Evolutionary conservation across 2,888 invertebrate species (phyloP).

Genomic region (Iselma pallidipennis): DNA sequence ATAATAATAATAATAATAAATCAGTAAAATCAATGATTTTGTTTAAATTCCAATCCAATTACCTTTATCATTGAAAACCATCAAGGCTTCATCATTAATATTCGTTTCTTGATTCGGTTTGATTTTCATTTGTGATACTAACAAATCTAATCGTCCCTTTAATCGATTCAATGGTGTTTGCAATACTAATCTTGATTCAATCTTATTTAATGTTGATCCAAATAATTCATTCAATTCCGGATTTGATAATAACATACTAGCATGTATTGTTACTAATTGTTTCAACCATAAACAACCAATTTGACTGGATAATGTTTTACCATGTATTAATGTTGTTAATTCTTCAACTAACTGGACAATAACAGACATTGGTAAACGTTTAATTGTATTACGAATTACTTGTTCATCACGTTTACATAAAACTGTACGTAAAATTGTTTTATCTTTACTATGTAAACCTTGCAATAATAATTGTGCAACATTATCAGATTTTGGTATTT

Average conservation of each 20-base stretch:
- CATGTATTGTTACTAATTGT: slow-evolving; percentile 62
- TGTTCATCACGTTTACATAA: slow-evolving; percentile 67
- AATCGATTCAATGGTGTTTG: slow-evolving; percentile 61
- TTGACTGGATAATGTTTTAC: slow-evolving; percentile 67
- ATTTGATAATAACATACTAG: slow-evolving; percentile 65
- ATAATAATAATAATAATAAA: slow-evolving; percentile 7
- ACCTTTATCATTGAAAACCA: slow-evolving; percentile 64
- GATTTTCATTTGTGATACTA: slow-evolving; percentile 61
- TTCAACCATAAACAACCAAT: slow-evolving; percentile 64
- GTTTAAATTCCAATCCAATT: slow-evolving; percentile 15
- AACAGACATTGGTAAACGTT: slow-evolving; percentile 74
- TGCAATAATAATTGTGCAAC: slow-evolving; percentile 80
- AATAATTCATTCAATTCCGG: slow-evolving; percentile 63
- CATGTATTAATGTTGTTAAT: slow-evolving; percentile 68
- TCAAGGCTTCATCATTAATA: slow-evolving; percentile 55
- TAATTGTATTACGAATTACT: slow-evolving; percentile 74
- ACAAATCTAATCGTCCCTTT: slow-evolving; percentile 64
- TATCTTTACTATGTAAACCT: slow-evolving; percentile 85
- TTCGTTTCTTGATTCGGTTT: slow-evolving; percentile 40
- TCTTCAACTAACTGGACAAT: slow-evolving; percentile 75
- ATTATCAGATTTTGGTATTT: slow-evolving; percentile 68
- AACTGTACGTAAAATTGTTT: slow-evolving; percentile 71
- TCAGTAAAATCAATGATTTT: not conserved
- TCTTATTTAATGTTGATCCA: slow-evolving; percentile 61
- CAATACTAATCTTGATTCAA: slow-evolving; percentile 61